These are phyloP conservation scores for Harpalus rufipes DNA, from an alignment of 2,888 invertebrate genomes.

Conservation along the genomic window DNA sequence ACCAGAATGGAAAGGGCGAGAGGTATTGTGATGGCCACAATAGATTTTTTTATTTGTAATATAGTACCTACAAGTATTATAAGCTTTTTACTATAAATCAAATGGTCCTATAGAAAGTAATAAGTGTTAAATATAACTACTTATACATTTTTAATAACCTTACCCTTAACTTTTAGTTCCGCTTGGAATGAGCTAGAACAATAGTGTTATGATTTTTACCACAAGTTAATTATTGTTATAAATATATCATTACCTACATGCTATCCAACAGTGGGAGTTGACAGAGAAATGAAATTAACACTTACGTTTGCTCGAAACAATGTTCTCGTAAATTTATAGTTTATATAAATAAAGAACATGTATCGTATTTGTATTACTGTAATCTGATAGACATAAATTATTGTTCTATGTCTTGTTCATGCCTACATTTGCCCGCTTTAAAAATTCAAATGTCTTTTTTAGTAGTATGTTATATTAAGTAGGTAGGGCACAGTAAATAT, in stretches of 20 bases:
- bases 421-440: constrained; percentile 4
- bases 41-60: too few species aligned
- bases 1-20: too few species aligned
- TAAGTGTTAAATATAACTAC: too few species aligned
- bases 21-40: too few species aligned
- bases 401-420: constrained; percentile 17
- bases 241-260: constrained; percentile 57
- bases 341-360: constrained; percentile 30
- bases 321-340: constrained; percentile 35
- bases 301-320: constrained; percentile 42
- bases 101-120: too few species aligned
- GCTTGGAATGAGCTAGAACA: constrained; percentile 36
- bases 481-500: background rate
- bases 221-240: constrained; percentile 55
- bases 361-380: constrained; percentile 38
- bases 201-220: constrained; percentile 40
- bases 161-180: too few species aligned
- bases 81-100: too few species aligned
- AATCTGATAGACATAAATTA: constrained; percentile 52
- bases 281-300: constrained; percentile 50
- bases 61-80: too few species aligned
- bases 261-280: constrained; percentile 42
- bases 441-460: constrained; percentile 23
- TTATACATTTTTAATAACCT: too few species aligned
- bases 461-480: constrained; percentile 10